Evolutionary conservation across 2,113 vertebrate species (phyloP).

Genomic region (Cyprinodon variegatus): DNA sequence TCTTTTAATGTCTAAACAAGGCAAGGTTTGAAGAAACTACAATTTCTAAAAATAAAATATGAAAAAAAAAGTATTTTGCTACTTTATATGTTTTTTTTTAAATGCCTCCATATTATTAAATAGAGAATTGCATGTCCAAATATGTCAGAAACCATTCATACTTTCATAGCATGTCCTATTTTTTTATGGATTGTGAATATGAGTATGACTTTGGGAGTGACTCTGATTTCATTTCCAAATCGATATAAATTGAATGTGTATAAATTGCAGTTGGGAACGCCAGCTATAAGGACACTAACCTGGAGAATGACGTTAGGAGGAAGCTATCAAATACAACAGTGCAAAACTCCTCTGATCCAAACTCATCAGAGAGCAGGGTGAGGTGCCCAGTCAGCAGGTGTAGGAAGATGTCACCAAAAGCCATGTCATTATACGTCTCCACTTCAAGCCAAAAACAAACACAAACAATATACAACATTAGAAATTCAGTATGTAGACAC

Average conservation of each 20-base stretch:
- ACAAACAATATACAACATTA: neutral
- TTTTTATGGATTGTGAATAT: neutral
- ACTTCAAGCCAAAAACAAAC: constrained; percentile 69
- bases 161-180: neutral
- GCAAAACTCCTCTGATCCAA: constrained; percentile 92
- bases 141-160: no score
- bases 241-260: no score
- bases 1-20: no score
- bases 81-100: no score
- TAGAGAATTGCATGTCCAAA: no score
- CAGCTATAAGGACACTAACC: constrained; percentile 72
- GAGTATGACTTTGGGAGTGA: neutral
- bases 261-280: neutral
- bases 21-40: no score
- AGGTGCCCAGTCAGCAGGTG: constrained; percentile 93
- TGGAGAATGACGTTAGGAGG: constrained; percentile 89
- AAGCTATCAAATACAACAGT: constrained; percentile 90
- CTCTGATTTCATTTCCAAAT: no score
- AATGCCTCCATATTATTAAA: no score
- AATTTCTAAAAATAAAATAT: no score
- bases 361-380: constrained; percentile 92
- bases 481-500: neutral
- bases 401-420: constrained; percentile 95
- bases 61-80: no score
- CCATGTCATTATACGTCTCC: constrained; percentile 93